phyloP scores from a whole-genome alignment of 2,113 vertebrate species.

The Otolemur garnettii region DNA sequence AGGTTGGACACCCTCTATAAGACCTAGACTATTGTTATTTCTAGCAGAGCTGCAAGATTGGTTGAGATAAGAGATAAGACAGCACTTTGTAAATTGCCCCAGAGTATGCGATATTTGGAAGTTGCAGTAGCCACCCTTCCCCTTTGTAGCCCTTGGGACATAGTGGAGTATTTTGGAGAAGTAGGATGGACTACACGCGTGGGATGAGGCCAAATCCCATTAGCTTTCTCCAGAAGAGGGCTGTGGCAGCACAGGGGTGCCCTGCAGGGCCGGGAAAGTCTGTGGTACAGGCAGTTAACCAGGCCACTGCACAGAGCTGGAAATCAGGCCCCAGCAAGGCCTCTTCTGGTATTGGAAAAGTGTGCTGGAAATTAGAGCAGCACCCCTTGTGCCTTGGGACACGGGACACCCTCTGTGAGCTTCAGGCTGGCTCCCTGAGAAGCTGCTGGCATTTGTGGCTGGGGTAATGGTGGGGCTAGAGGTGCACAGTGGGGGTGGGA shows the following conservation, averaged over 20 bases:
- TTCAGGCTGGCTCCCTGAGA: neutral
- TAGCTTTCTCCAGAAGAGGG: neutral
- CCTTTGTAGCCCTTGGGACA: neutral
- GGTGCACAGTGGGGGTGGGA: too few relatives aligned
- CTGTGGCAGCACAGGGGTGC: neutral
- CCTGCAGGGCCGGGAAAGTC: neutral
- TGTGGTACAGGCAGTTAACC: neutral
- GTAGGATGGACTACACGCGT: accelerated
- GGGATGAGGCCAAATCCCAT: neutral
- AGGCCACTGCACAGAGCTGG: neutral
- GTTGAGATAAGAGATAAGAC: neutral
- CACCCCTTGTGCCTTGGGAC: neutral
- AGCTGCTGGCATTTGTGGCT: neutral
- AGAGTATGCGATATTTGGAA: accelerated
- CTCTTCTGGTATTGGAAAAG: neutral
- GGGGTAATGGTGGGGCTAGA: neutral
- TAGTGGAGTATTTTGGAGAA: neutral
- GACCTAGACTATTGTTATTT: too few relatives aligned
- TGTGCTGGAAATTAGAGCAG: neutral
- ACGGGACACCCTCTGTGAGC: neutral
- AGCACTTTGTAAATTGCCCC: neutral
- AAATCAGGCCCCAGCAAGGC: too few relatives aligned
- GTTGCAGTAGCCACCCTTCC: neutral
- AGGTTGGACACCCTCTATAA: too few relatives aligned
- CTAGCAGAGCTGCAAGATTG: neutral